Percentiles rank a stretch among this genome's conserved stretches.
These are phyloP conservation scores for Andrena fulva DNA, from an alignment of 2,888 invertebrate species.

Conservation along the genomic window DNA sequence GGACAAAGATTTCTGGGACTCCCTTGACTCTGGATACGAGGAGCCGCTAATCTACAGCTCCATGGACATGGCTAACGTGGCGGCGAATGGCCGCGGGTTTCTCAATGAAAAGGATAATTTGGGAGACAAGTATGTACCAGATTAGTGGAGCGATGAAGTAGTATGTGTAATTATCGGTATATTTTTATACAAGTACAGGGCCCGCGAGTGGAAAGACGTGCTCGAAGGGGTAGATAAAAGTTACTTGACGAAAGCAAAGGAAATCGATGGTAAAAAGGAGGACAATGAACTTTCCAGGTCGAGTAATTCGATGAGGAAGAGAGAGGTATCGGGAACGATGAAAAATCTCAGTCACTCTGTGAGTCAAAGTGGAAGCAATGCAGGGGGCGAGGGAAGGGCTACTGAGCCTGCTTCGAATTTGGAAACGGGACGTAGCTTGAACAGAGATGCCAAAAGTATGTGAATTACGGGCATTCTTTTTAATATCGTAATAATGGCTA, in stretches of 20 bases:
- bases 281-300: neutral
- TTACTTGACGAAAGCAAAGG: neutral
- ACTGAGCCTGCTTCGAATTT: neutral
- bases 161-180: neutral
- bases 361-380: neutral
- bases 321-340: neutral
- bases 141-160: neutral
- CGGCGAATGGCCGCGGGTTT: neutral
- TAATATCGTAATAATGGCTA: neutral
- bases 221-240: neutral
- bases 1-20: slow-evolving; percentile 53
- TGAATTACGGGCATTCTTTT: neutral
- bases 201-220: neutral
- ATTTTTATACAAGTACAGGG: slow-evolving; percentile 33
- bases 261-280: neutral
- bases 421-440: neutral
- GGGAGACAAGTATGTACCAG: slow-evolving; percentile 31
- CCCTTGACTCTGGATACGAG: slow-evolving; percentile 68
- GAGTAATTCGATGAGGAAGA: neutral
- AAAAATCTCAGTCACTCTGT: neutral
- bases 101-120: neutral
- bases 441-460: neutral
- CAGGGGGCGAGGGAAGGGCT: neutral
- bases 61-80: slow-evolving; percentile 34
- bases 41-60: slow-evolving; percentile 68